Evolutionary conservation across 2,797 vertebrate species (phyloP), one percentile per base, ranked within the genome.

Genomic region (Oophaga sylvatica): DNA sequence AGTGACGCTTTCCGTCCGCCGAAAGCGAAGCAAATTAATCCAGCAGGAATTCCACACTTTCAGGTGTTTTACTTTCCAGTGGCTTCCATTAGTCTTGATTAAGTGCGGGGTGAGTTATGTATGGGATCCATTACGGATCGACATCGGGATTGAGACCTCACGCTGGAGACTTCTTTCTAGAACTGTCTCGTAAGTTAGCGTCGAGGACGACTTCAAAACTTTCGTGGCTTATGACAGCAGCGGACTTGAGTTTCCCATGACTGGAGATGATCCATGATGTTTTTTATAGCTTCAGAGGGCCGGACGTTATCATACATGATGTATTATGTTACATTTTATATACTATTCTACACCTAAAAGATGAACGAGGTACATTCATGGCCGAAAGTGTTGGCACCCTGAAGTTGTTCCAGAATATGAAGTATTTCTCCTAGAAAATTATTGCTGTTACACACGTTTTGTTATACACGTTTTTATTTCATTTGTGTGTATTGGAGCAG

Each of bases 21-120:
- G 11, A 45, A 83, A 45, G 13, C n/a, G 22, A 26, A 41, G 59
- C 35, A 67, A 71, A 83, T 83, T 59, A 70, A 73, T 71, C 53
- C 80, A 29, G 60, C 22, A 26, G 80, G 80, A 81, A 48, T 75
- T 48, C 60, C 22, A 22, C n/a, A 9, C 17, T 26, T 67, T 65
- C 15, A 11, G 59, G 19, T 15, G 60, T 65, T 5, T 81, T 81
- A 67, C 22, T 26, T 48, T 17, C 45, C 12, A 11, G 41, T 26
- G 10, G 41, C 12, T 12, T 20, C 20, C 11, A 22, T 75, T 75
- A 75, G 71, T 48, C 35, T 73, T 73, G 9, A 41, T 22, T n/a
- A 75, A 19, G n/a, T 29, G 19, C 17, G 41, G 5, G 70, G 31
- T 7, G 31, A 73, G 70, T 73, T 41, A 9, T 41, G 17, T 73